phyloP scores from a whole-genome alignment of 2,113 vertebrate species.

The Pterocles gutturalis region DNA sequence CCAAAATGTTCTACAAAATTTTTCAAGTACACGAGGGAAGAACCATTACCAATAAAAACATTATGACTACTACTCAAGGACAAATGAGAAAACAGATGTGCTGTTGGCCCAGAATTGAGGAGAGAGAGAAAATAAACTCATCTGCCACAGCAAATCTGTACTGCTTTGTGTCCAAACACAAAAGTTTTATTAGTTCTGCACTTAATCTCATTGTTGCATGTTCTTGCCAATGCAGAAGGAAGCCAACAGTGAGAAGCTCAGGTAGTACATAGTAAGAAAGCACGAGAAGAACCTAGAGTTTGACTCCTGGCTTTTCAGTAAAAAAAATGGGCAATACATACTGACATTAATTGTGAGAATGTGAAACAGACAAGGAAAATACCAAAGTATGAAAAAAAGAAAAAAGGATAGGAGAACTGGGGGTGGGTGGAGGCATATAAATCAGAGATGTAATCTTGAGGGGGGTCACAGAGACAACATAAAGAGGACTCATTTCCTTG shows the following conservation, averaged over 20 bases:
- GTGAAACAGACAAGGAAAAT: not conserved
- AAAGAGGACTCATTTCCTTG: not conserved
- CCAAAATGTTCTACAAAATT: not conserved
- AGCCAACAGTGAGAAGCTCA: not conserved
- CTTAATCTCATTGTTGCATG: not conserved
- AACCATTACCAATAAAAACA: not conserved
- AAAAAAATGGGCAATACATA: not conserved
- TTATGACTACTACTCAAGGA: not conserved
- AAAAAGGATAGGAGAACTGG: not conserved
- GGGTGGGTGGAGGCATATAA: not conserved
- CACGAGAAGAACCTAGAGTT: not conserved
- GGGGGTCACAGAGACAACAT: accelerated
- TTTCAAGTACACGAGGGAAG: not conserved
- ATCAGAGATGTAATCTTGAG: not conserved
- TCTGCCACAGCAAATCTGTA: not conserved
- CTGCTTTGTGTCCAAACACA: not conserved
- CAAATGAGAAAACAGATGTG: not conserved
- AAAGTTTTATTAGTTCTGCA: not conserved
- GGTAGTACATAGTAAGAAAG: not conserved
- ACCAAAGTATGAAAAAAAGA: not conserved
- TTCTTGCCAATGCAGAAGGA: not conserved
- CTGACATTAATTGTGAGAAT: not conserved
- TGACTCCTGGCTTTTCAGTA: not conserved
- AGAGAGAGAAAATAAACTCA: not conserved
- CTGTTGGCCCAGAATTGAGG: not conserved